Evolutionary conservation across 1,140 invertebrate genomes (phyloP).

Genomic region (Hirudo medicinalis): DNA sequence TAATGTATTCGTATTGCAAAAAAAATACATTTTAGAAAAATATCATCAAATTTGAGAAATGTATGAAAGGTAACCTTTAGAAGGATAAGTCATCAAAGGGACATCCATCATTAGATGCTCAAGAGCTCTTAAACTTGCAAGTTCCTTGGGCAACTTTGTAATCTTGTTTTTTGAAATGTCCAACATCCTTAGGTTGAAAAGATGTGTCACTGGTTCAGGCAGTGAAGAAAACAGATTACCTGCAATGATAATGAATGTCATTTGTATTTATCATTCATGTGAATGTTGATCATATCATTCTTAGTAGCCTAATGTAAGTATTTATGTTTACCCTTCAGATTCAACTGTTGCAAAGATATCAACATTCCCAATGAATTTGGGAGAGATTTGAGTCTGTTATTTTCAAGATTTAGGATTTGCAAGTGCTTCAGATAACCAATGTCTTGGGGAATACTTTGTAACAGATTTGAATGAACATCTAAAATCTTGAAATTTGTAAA

Average conservation of each 20-base stretch:
- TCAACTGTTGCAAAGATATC: constrained; percentile 37
- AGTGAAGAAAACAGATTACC: constrained; percentile 36
- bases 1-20: too few species aligned
- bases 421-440: constrained; percentile 51
- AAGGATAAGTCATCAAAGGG: constrained; percentile 51
- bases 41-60: not conserved
- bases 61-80: constrained; percentile 31
- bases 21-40: too few species aligned
- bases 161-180: constrained; percentile 31
- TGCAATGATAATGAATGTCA: constrained; percentile 18
- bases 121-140: constrained; percentile 30
- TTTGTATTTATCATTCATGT: too few species aligned
- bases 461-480: constrained; percentile 57
- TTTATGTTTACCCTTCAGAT: constrained; percentile 31
- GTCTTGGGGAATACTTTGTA: constrained; percentile 53
- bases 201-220: constrained; percentile 30
- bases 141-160: constrained; percentile 25
- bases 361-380: constrained; percentile 53
- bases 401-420: constrained; percentile 53
- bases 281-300: too few species aligned
- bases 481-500: constrained; percentile 43
- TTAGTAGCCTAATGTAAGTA: too few species aligned
- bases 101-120: constrained; percentile 48
- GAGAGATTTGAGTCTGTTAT: constrained; percentile 55
- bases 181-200: constrained; percentile 28